phyloP scores from a whole-genome alignment of 53 echinoderm and acorn worm genomes.

The Henricia sp. region DNA sequence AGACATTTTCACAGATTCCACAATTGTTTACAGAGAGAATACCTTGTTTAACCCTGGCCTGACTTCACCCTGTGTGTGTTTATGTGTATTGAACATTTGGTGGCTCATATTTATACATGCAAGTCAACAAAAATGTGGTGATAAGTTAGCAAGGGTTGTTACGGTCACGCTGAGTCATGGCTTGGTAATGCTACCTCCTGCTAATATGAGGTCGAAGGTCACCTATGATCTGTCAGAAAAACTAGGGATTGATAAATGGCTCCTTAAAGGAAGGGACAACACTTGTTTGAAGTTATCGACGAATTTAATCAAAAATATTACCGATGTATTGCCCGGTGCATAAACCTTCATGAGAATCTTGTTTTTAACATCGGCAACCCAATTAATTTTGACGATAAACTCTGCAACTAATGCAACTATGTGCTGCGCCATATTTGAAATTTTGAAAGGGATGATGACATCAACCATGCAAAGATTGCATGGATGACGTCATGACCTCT shows the following conservation, averaged over 20 bases:
- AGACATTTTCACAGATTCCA: not conserved
- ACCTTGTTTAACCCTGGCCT: not conserved
- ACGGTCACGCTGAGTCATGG: slow-evolving; percentile 11
- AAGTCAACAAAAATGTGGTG: slow-evolving; percentile 7
- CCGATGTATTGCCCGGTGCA: too few relatives aligned
- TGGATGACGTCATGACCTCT: too few relatives aligned
- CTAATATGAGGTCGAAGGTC: slow-evolving; percentile 18
- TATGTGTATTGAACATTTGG: not conserved
- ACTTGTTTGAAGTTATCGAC: too few relatives aligned
- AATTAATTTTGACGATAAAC: too few relatives aligned
- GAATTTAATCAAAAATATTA: too few relatives aligned
- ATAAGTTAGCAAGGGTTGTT: not conserved
- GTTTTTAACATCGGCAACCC: too few relatives aligned
- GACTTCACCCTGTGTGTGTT: not conserved
- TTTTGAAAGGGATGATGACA: too few relatives aligned
- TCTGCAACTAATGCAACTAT: too few relatives aligned
- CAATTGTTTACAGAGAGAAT: not conserved
- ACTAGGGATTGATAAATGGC: not conserved
- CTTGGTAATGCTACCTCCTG: slow-evolving; percentile 30
- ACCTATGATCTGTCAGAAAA: slow-evolving; percentile 14
- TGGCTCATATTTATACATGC: not conserved
- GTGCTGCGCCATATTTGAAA: too few relatives aligned
- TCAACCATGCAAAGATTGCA: too few relatives aligned
- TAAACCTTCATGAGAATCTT: too few relatives aligned
- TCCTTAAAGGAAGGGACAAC: not conserved